These are phyloP conservation scores for Chaetophractus vellerosus DNA, from an alignment of 2,797 vertebrate genomes.

Conservation along the genomic window DNA sequence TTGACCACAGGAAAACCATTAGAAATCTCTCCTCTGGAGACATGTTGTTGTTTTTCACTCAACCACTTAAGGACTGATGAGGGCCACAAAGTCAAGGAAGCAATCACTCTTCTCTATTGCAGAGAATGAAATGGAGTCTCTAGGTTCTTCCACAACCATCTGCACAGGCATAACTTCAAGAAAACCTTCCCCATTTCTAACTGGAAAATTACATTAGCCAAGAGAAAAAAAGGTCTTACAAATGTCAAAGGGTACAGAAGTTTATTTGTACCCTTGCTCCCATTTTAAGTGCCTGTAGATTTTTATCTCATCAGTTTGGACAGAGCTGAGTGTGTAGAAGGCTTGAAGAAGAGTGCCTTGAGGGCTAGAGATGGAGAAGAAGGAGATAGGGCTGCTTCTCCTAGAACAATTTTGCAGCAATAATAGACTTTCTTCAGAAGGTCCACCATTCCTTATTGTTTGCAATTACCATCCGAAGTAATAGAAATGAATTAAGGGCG, in stretches of 20 bases:
- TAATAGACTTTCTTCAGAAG: constrained; percentile 6
- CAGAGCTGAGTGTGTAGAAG: not conserved
- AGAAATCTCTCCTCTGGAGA: constrained; percentile 79
- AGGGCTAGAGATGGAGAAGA: not conserved
- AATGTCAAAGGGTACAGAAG: not conserved
- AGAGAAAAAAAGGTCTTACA: constrained; percentile 57
- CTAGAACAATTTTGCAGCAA: not conserved
- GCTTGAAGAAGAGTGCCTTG: not conserved
- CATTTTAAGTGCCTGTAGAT: constrained; percentile 1
- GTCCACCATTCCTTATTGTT: not conserved
- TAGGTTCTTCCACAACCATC: constrained; percentile 42
- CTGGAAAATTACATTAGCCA: constrained; percentile 69
- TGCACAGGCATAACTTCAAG: constrained; percentile 63
- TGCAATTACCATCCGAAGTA: not conserved
- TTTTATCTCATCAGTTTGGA: constrained; percentile 32
- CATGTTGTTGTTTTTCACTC: constrained; percentile 67
- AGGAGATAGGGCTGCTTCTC: not conserved
- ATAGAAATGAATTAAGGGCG: not conserved
- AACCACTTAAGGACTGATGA: constrained; percentile 75
- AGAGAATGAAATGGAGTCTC: constrained; percentile 68
- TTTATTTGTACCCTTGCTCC: constrained; percentile 33
- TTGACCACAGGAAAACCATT: constrained; percentile 79
- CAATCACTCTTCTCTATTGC: constrained; percentile 78
- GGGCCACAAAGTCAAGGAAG: constrained; percentile 80
- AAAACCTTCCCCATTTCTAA: constrained; percentile 60